Base-by-base conservation (phyloP, 2,113 vertebrate genomes). In the Rhinoptilus africanus region DNA sequence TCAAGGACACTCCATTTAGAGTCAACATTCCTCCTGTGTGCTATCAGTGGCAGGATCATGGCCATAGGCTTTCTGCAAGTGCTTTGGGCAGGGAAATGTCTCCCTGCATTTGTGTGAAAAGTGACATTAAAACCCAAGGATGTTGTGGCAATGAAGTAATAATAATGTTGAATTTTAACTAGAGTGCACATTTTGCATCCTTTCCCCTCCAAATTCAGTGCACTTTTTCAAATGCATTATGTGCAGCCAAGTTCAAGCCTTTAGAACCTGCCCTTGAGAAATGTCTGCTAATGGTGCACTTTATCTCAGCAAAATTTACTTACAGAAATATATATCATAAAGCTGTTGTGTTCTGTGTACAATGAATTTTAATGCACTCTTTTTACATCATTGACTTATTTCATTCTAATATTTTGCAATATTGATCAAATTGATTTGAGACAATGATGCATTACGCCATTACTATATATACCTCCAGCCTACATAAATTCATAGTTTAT, bases 1-100 rank as follows among this genome's bases (percentile, higher is more conserved):
- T 92, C 95, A 97, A 92, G 92, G 94, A 85, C 94, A 57, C 34
- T 87, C 76, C 66, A 82, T 48, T 89, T 78, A 92, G 34, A 50
- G 64, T 48, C 30, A 85, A 34, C 76, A 66, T 74, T 72, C 34
- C 39, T 78, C 77, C 39, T 69, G 12, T 41, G 41, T 59, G 76
- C 73, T 85, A 91, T 93, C 91, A 91, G 77, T 76, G 74, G 34
- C 69, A 79, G 43, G 53, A 94, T 85, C 77, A 30, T 43, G 66
- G 62, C 77, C 74, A 68, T 14, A 41, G 86, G 91, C 73, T 94
- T 93, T 50, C 56, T 79, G 9, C 59, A 80, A 95, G 48, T 68
- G 91, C 83, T 85, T 78, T 85, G 24, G 79, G 88, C 73, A 94
- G 39, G 26, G 48, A 95, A 77, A 79, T 50, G 89, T 91, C 96